Percentiles rank a stretch among this genome's conserved stretches.
phyloP scores from a whole-genome alignment of 2,113 vertebrate species.

The Notarius quadriscutis region DNA sequence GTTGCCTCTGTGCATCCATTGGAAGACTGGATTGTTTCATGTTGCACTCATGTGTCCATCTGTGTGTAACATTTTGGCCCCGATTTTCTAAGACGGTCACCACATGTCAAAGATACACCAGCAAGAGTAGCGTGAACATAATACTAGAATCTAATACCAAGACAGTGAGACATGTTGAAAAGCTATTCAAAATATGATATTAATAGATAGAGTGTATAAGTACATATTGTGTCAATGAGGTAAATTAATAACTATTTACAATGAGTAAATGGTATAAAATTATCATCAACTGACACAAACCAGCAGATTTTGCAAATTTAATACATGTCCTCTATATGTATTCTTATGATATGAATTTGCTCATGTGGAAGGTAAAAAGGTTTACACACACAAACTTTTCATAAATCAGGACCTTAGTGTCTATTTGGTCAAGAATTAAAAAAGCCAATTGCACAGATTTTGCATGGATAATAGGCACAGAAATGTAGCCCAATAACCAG shows the following conservation, averaged over 20 bases:
- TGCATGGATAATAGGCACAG: background rate
- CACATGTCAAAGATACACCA: background rate
- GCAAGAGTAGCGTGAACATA: background rate
- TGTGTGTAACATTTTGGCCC: background rate
- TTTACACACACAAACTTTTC: background rate
- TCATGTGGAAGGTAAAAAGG: background rate
- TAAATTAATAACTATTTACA: background rate
- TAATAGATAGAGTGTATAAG: background rate
- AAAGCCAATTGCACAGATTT: background rate
- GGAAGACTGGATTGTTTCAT: background rate
- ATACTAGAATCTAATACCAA: background rate
- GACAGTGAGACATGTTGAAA: too few species aligned
- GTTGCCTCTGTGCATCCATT: background rate
- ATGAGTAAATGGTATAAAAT: background rate
- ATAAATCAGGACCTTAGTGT: background rate
- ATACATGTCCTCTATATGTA: background rate
- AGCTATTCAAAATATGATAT: background rate
- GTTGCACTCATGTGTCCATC: background rate
- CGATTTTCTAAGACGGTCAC: background rate
- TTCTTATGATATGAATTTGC: background rate
- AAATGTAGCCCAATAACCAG: background rate
- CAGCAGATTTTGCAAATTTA: background rate
- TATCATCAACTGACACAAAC: background rate
- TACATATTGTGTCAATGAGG: background rate
- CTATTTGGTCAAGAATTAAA: background rate